Conservation (phyloP, 2,888 invertebrate species). For the Epinotia ramella region DNA sequence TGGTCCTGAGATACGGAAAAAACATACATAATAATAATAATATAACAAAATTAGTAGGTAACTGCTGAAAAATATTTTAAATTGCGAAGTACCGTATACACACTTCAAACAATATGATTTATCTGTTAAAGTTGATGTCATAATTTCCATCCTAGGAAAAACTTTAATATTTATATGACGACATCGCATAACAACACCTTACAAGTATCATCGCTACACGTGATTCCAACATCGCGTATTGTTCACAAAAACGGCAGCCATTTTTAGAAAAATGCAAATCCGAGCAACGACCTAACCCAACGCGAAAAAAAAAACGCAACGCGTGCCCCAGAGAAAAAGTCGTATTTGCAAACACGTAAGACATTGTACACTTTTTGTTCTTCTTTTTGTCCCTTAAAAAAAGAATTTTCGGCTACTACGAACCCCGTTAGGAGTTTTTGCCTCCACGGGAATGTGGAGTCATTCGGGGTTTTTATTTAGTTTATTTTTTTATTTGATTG, state of each 20-base stretch:
- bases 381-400: slow-evolving; percentile 77
- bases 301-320: slow-evolving; percentile 65
- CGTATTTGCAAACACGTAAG: slow-evolving; percentile 79
- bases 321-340: slow-evolving; percentile 74
- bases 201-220: background rate
- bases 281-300: slow-evolving; percentile 68
- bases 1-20: too few species aligned
- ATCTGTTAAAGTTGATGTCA: too few species aligned
- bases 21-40: too few species aligned
- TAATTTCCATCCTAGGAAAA: too few species aligned
- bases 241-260: slow-evolving; percentile 23
- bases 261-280: slow-evolving; percentile 49
- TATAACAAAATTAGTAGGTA: too few species aligned
- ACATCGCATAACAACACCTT: too few species aligned
- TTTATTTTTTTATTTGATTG: slow-evolving; percentile 22
- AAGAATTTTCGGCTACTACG: slow-evolving; percentile 63
- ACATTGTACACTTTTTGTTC: slow-evolving; percentile 72
- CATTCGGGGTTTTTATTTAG: slow-evolving; percentile 27
- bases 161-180: too few species aligned
- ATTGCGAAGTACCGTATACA: too few species aligned
- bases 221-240: background rate
- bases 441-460: slow-evolving; percentile 56
- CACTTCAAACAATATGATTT: background rate
- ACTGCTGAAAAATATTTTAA: too few species aligned
- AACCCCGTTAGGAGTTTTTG: slow-evolving; percentile 80